Base-by-base conservation (phyloP, 2,113 vertebrate genomes). In the Cariama cristata region DNA sequence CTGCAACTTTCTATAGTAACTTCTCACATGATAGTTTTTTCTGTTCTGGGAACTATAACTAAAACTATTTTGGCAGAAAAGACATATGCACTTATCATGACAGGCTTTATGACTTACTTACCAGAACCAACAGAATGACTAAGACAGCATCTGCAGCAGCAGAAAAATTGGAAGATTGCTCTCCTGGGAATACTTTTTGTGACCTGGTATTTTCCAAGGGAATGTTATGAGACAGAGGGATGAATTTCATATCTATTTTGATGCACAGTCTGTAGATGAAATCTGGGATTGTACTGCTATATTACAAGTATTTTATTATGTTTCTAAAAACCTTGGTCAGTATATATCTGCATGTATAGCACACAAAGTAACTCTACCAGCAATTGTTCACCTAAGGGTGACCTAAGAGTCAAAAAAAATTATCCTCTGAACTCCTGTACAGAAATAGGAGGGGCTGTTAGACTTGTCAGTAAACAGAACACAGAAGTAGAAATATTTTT, bases 21-120 rank as follows among this genome's bases (percentile, higher is more conserved):
- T 0, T 80, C n/a, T 83, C 76, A 79, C 5, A 0, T 42, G 40
- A 35, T 86, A 9, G 1, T 33, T 93, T 94, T 77, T 90, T 58
- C 79, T 94, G 5, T 92, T 86, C 76, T 92, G 79, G 79, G 59
- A 88, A 49, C 72, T 83, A 28, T 73, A 93, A 81, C n/a, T 84
- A 68, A 86, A 88, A 50, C 30, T 90, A 50, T 89, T 96, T 94
- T 96, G 82, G 50, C 79, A 91, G 91, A 66, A 88, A 53, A 96
- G 59, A 80, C 42, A 79, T 60, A 58, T 9, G 81, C n/a, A 64
- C 45, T 89, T 91, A 77, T 33, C 75, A 80, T 91, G 76, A 91
- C 94, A 88, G 75, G 40, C 83, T 94, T 96, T 95, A 86, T 90
- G 86, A 81, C 83, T 95, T 96, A 91, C 47, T 94, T 94, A 95